Evolutionary conservation across 1,140 invertebrate species (phyloP).

Genomic region (Drosophila equinoxialis): DNA sequence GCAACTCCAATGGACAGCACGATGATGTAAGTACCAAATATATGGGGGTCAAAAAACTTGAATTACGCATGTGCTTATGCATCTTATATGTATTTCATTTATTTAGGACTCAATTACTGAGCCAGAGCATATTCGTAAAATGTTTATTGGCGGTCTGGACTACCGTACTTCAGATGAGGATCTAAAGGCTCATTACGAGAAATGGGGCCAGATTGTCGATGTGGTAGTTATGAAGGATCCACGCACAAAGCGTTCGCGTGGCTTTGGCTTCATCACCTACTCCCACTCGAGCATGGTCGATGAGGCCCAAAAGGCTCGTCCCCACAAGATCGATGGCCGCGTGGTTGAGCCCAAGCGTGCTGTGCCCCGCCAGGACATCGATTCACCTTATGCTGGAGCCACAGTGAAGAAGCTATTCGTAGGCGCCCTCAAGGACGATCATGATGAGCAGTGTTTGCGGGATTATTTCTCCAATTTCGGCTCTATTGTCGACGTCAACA

Average conservation of each 20-base stretch:
- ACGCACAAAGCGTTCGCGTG: slow-evolving; percentile 94
- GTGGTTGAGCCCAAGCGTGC: slow-evolving; percentile 98
- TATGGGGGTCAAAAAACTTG: slow-evolving; percentile 37
- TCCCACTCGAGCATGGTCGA: slow-evolving; percentile 96
- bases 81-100: not conserved
- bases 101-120: slow-evolving; percentile 85
- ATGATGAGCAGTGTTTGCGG: slow-evolving; percentile 93
- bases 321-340: slow-evolving; percentile 88
- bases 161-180: slow-evolving; percentile 98
- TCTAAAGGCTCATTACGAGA: slow-evolving; percentile 96
- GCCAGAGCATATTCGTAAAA: slow-evolving; percentile 96
- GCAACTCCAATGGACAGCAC: slow-evolving; percentile 71
- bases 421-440: slow-evolving; percentile 94
- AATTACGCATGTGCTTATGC: slow-evolving; percentile 62
- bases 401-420: slow-evolving; percentile 98
- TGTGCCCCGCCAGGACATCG: slow-evolving; percentile 96
- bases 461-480: slow-evolving; percentile 95
- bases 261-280: slow-evolving; percentile 99
- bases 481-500: slow-evolving; percentile 91
- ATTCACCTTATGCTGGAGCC: slow-evolving; percentile 94
- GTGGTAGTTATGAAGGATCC: slow-evolving; percentile 99
- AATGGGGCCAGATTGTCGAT: slow-evolving; percentile 99
- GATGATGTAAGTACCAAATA: slow-evolving; percentile 76
- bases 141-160: slow-evolving; percentile 98
- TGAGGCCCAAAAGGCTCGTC: slow-evolving; percentile 94